These are phyloP conservation scores for Cotesia congregata DNA, from an alignment of 2,888 invertebrate species.

Conservation along the genomic window DNA sequence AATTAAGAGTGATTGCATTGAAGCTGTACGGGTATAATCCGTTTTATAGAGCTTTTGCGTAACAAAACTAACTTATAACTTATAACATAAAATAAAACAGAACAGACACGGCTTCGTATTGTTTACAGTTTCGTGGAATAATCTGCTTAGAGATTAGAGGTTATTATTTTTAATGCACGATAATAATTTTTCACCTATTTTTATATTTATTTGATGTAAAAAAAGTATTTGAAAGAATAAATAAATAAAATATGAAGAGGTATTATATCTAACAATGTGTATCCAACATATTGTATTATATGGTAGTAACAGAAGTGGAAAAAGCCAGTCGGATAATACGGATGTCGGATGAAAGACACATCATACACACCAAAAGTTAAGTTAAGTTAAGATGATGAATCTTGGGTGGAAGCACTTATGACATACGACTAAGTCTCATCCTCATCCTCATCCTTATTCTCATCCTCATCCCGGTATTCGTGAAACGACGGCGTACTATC, in stretches of 20 bases:
- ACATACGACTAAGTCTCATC: slow-evolving; percentile 58
- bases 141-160: neutral
- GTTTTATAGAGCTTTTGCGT: neutral
- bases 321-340: slow-evolving; percentile 52
- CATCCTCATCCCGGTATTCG: slow-evolving; percentile 26
- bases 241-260: neutral
- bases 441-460: slow-evolving; percentile 37
- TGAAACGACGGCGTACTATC: slow-evolving; percentile 29
- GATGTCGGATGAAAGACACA: slow-evolving; percentile 57
- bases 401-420: slow-evolving; percentile 70
- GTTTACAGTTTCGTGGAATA: neutral
- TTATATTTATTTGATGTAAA: neutral
- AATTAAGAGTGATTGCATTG: neutral
- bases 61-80: neutral
- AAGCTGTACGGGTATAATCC: neutral
- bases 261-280: slow-evolving; percentile 3
- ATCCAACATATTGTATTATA: slow-evolving; percentile 6
- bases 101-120: neutral
- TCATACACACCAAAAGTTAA: slow-evolving; percentile 1
- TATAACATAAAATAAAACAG: neutral
- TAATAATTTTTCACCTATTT: neutral
- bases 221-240: neutral
- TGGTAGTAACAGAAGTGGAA: slow-evolving; percentile 58
- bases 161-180: neutral
- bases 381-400: slow-evolving; percentile 67